These are phyloP conservation scores for Ceratina calcarata DNA, from an alignment of 1,140 invertebrate genomes.

Conservation along the genomic window DNA sequence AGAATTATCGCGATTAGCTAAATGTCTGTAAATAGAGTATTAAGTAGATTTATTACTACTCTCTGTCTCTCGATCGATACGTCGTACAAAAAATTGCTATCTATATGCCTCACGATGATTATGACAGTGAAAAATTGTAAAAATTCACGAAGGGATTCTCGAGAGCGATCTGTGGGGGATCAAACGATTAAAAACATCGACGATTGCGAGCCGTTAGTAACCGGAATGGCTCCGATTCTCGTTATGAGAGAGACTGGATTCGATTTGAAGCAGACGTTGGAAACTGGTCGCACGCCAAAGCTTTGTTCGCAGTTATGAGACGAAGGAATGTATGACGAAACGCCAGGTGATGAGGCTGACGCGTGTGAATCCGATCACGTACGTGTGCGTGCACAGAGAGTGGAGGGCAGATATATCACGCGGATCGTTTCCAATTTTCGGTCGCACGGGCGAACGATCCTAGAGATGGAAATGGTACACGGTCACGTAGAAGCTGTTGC, in stretches of 20 bases:
- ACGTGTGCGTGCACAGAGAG: not conserved
- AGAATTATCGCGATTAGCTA: not conserved
- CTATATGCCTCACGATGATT: too few species aligned
- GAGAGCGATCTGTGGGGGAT: too few species aligned
- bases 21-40: not conserved
- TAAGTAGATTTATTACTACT: not conserved
- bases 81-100: not conserved
- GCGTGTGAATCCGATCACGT: not conserved
- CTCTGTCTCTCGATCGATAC: not conserved
- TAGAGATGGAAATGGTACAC: constrained; percentile 8
- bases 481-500: too few species aligned
- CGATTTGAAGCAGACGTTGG: too few species aligned
- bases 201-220: not conserved
- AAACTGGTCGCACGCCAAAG: constrained; percentile 35
- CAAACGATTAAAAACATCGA: too few species aligned
- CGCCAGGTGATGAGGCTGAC: not conserved
- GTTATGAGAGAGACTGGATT: not conserved
- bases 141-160: too few species aligned
- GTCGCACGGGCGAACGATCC: too few species aligned
- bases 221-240: not conserved
- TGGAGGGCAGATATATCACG: not conserved
- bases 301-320: constrained; percentile 23
- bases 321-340: constrained; percentile 30
- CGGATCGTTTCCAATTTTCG: not conserved
- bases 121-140: too few species aligned